Evolutionary conservation across 2,888 invertebrate species (phyloP), one percentile per base, ranked within the genome.

Genomic region (Cyclophora punctaria): DNA sequence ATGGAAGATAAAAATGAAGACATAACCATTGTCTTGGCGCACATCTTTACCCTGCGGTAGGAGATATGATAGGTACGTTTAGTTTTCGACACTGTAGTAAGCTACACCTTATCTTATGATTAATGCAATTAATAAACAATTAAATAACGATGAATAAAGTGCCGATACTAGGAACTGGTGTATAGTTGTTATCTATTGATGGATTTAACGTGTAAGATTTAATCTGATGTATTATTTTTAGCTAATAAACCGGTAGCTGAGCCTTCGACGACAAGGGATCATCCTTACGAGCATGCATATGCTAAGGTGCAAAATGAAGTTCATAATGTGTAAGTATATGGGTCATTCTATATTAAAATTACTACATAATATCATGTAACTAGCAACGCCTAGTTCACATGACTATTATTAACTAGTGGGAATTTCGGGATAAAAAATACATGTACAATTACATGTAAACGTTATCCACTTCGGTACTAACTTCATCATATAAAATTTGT

Each of bases 211-310:
- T 47, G 47, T 43, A 46, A 41, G 44, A 46, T 46, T 41, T 45
- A 51, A 51, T 50, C 42, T 46, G 44, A 41, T 47, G 20, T 20
- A 2, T 20, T 20, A 20, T 20, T 20, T 20, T 20, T 73, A 88
- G 87, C 79, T 44, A 82, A 71, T 60, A 83, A 86, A 62, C 65
- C 66, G 40, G 71, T 65, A 41, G 75, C 73, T 7, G 66, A 73
- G 7, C 71, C 84, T 7, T 82, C 87, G 0, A 76, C 84, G 2
- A 83, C 79, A 53, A 73, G 85, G 47, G 91, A 93, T 47, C 92
- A 92, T 67, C 90, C 92, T 1, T 93, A 94, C 71, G 94, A 94
- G 75, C 93, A 94, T 74, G 93, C 94, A 0, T 94, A 94, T 69
- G 93, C 94, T 3, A 93, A 93, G 75, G 88, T 94, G 44, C 92